These are phyloP conservation scores for Sanderia malayensis DNA, from an alignment of 30 jellyfish, hydroid and myxozoan species.

Conservation along the genomic window DNA sequence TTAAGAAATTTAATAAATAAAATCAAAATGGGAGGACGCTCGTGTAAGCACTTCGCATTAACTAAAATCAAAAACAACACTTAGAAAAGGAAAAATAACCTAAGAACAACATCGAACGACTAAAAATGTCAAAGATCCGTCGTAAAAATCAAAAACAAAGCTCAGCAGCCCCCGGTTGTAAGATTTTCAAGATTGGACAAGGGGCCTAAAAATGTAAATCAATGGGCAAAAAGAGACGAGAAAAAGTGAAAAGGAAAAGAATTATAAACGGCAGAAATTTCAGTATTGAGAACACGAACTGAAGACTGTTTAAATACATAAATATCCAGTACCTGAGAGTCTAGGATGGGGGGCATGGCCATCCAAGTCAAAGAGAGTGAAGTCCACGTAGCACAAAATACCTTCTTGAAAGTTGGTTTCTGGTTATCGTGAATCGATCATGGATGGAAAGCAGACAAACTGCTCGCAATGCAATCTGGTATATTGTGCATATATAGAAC, in stretches of 20 bases:
- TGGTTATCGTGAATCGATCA: slow-evolving; percentile 19
- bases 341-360: slow-evolving; percentile 84
- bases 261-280: background rate
- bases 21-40: slow-evolving; percentile 1
- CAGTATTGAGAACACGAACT: background rate
- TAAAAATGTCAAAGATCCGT: no score
- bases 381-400: slow-evolving; percentile 23
- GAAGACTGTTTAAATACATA: background rate
- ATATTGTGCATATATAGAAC: background rate
- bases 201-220: slow-evolving; percentile 53
- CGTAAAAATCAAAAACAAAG: background rate
- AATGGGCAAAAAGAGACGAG: slow-evolving; percentile 23
- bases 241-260: background rate
- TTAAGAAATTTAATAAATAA: background rate
- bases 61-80: background rate
- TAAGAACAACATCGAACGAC: no score
- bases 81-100: background rate
- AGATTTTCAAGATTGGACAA: slow-evolving; percentile 1
- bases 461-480: slow-evolving; percentile 67
- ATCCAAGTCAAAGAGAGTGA: slow-evolving; percentile 34
- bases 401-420: slow-evolving; percentile 8
- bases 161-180: slow-evolving; percentile 50
- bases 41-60: background rate
- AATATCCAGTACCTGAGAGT: slow-evolving; percentile 53
- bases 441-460: slow-evolving; percentile 19